These are phyloP conservation scores for Callitettix versicolor DNA, from an alignment of 1,140 invertebrate genomes.

Conservation along the genomic window DNA sequence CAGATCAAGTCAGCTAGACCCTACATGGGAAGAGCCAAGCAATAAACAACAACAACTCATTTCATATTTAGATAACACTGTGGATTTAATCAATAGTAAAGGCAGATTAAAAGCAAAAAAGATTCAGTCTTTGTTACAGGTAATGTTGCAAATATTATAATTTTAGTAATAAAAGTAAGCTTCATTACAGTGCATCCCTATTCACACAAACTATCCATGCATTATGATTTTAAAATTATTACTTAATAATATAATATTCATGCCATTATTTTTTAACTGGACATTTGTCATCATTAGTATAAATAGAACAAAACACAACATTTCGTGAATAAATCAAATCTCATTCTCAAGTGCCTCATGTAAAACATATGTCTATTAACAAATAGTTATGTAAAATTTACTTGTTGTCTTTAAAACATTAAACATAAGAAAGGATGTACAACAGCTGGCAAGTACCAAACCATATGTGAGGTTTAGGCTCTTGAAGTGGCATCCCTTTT, in stretches of 20 bases:
- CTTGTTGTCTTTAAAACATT: no score
- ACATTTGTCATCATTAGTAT: not conserved
- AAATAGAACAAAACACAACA: not conserved
- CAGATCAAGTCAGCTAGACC: slow-evolving; percentile 54
- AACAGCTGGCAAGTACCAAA: no score
- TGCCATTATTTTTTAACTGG: not conserved
- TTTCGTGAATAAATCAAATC: not conserved
- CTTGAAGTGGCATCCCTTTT: no score
- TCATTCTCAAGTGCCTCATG: not conserved
- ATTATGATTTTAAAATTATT: not conserved
- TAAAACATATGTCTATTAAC: no score
- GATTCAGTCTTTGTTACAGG: slow-evolving; percentile 52
- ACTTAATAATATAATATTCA: no score
- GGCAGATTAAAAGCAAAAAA: slow-evolving; percentile 67
- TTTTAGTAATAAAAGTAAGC: slow-evolving; percentile 22
- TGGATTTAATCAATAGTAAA: slow-evolving; percentile 49
- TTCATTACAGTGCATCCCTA: not conserved
- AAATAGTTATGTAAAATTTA: no score
- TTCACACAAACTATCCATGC: not conserved
- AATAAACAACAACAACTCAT: slow-evolving; percentile 48
- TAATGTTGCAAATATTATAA: slow-evolving; percentile 29
- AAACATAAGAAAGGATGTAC: no score
- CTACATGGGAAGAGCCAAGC: slow-evolving; percentile 56
- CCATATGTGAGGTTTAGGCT: no score
- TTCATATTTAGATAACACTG: slow-evolving; percentile 54